Evolutionary conservation across 2,113 vertebrate species (phyloP).

Genomic region (Chrysemys picta): DNA sequence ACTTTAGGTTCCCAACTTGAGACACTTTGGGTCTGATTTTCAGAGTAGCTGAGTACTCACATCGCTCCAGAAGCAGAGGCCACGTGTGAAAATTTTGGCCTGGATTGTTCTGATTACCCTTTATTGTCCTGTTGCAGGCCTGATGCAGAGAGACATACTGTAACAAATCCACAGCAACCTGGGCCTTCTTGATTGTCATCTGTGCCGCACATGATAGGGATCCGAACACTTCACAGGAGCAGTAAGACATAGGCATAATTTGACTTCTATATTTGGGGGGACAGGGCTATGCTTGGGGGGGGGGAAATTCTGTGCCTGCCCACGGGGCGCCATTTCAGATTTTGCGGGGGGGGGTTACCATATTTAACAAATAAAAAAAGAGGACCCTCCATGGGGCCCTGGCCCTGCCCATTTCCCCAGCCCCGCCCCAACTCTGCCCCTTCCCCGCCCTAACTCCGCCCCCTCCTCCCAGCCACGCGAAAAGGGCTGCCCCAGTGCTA

Average conservation of each 20-base stretch:
- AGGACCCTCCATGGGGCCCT: too few species aligned
- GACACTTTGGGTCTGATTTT: not conserved
- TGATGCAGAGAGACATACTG: accelerated
- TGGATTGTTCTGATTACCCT: not conserved
- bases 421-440: too few species aligned
- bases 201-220: accelerated
- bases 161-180: not conserved
- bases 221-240: not conserved
- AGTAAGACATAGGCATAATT: not conserved
- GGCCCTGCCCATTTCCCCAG: too few species aligned
- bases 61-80: accelerated
- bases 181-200: not conserved
- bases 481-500: too few species aligned
- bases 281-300: too few species aligned
- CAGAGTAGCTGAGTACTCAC: not conserved
- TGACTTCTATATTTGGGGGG: too few species aligned
- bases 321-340: not conserved
- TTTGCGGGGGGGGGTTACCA: too few species aligned
- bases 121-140: not conserved
- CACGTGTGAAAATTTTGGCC: not conserved
- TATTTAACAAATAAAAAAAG: too few species aligned
- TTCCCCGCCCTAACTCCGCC: too few species aligned
- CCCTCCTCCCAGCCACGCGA: too few species aligned
- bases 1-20: not conserved
- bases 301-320: too few species aligned